Evolutionary conservation across 2,797 vertebrate species (phyloP), one percentile per base, ranked within the genome.

Genomic region (Bufotes viridis): DNA sequence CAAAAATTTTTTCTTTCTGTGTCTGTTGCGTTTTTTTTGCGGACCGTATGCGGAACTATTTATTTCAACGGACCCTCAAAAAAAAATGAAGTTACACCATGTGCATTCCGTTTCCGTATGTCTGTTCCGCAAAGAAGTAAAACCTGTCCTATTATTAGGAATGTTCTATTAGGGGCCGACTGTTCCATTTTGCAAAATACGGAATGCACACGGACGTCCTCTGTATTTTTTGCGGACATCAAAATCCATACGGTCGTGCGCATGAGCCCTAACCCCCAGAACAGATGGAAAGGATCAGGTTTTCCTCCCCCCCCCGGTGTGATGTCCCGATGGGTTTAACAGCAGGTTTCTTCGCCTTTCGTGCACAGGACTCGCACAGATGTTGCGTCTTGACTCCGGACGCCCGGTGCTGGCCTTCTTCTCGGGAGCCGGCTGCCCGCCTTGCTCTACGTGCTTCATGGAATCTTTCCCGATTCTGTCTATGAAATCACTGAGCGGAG

Each of bases 231-330:
- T 34, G 29, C 2, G 29, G 29, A 34, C 2, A 2, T 2, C 29
- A 34, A 34, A 34, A 34, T 34, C 2, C 29, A 34, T 34, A 34
- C 29, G 2, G 1, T 34, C 29, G 29, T 34, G 29, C 29, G 69
- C 29, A 29, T 74, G 0, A 8, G 7, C 29, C 8, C 9, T 51
- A 29, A 55, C 26, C 57, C 60, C 57, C 51, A 29, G 11, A 88
- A 49, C 82, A 85, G 78, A 75, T 88, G 87, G 82, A 63, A 24
- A 58, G 14, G 55, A 81, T 85, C 78, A 53, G 26, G 22, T 18
- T 82, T 58, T 57, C 51, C 42, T 22, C 83, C 51, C 4, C 51
- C 4, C 49, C 81, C 26, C 60, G 1, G 24, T 20, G 75, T 42
- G 26, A 60, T 63, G 63, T 65, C 51, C 29, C 49, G 51, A 80